phyloP scores from a whole-genome alignment of 2,113 vertebrate species.

The Oenanthe melanoleuca region DNA sequence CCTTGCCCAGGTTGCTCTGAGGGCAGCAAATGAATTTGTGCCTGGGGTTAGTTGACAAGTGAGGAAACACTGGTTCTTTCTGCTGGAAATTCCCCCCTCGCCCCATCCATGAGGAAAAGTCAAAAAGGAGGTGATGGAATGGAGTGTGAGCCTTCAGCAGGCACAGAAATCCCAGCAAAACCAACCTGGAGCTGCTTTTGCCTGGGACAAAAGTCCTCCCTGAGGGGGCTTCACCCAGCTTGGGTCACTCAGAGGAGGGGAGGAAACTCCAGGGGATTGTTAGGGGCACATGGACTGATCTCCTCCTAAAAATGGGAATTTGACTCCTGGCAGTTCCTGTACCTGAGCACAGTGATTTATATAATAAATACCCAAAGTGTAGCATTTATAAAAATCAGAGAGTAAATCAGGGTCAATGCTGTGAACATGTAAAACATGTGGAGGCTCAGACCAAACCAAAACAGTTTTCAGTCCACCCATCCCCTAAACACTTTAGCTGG shows the following conservation, averaged over 20 bases:
- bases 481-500: neutral
- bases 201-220: neutral
- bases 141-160: accelerated
- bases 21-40: neutral
- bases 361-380: neutral
- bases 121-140: neutral
- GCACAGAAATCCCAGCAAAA: neutral
- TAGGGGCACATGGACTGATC: accelerated
- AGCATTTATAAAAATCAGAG: neutral
- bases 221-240: neutral
- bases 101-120: neutral
- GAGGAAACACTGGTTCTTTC: constrained; percentile 4
- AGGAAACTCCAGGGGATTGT: neutral
- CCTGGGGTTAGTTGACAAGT: neutral
- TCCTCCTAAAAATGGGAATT: neutral
- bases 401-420: neutral
- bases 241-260: neutral
- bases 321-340: neutral
- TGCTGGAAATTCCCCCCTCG: neutral
- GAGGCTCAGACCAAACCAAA: neutral
- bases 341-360: neutral
- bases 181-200: neutral
- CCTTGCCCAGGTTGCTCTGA: neutral
- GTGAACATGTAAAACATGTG: neutral
- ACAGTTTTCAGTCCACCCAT: neutral